Percentiles rank a stretch among this genome's conserved stretches.
phyloP scores from a whole-genome alignment of 2,113 vertebrate genomes.

The Zapus hudsonius region DNA sequence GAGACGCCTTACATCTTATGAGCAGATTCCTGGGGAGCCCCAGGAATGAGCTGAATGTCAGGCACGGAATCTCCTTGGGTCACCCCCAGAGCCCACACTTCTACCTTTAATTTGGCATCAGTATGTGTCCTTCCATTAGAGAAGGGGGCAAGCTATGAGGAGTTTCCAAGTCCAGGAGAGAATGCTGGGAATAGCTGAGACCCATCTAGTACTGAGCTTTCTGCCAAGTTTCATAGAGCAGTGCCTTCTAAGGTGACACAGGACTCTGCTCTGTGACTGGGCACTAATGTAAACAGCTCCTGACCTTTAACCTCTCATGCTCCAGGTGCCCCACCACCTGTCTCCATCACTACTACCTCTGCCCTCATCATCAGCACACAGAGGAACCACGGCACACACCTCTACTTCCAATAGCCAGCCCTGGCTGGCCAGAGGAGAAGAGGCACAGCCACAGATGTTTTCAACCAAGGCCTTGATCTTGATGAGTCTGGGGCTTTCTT shows the following conservation, averaged over 20 bases:
- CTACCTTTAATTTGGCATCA: not conserved
- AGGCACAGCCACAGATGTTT: not conserved
- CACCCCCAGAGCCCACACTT: not conserved
- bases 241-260: not conserved
- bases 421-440: not conserved
- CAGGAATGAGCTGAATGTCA: not conserved
- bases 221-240: not conserved
- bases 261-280: not conserved
- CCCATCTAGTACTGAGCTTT: not conserved
- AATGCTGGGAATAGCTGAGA: not conserved
- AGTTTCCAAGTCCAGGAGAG: not conserved
- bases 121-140: not conserved
- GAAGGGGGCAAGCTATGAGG: not conserved
- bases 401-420: not conserved
- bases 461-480: not conserved
- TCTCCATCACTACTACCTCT: not conserved
- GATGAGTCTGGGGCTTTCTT: not conserved
- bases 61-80: not conserved
- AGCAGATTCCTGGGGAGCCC: not conserved
- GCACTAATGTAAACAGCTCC: not conserved
- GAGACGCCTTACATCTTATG: not conserved
- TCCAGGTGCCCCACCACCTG: not conserved
- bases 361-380: not conserved
- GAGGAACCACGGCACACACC: not conserved
- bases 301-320: not conserved